phyloP scores from a whole-genome alignment of 2,888 invertebrate genomes.

The Andrena trimmerana region DNA sequence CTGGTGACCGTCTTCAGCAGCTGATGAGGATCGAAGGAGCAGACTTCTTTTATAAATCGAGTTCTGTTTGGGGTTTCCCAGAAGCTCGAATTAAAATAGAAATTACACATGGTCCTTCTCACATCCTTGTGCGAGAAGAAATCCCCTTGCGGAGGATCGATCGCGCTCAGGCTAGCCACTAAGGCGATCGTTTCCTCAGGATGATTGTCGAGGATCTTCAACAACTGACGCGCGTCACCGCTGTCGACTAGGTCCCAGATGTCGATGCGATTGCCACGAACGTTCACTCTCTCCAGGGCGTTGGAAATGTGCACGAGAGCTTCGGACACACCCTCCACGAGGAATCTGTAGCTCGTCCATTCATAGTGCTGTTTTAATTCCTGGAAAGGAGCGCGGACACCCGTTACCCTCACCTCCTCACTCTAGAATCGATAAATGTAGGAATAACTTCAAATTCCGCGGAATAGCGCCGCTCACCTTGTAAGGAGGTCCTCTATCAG shows the following conservation, averaged over 20 bases:
- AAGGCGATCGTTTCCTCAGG: conserved; percentile 78
- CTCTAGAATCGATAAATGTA: too few species aligned
- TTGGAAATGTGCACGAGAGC: conserved; percentile 69
- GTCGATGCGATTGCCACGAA: conserved; percentile 62
- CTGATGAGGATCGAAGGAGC: conserved; percentile 78
- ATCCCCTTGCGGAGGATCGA: conserved; percentile 51
- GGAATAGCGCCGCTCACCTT: conserved; percentile 35
- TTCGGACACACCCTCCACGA: conserved; percentile 76
- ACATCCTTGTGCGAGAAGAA: conserved; percentile 61
- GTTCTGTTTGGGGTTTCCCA: conserved; percentile 72
- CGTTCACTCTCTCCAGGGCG: conserved; percentile 64
- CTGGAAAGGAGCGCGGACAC: conserved; percentile 31
- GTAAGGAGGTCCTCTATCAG: not conserved
- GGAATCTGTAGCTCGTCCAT: conserved; percentile 68
- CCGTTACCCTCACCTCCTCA: not conserved
- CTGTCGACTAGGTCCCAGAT: conserved; percentile 76
- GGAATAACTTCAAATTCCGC: too few species aligned
- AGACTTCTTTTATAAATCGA: conserved; percentile 76
- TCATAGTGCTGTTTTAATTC: not conserved
- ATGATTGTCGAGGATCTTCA: conserved; percentile 76
- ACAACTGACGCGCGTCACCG: conserved; percentile 75
- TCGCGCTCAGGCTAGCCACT: conserved; percentile 64
- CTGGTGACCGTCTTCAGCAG: conserved; percentile 77
- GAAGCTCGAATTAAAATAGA: conserved; percentile 69
- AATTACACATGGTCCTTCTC: conserved; percentile 71